These are phyloP conservation scores for Ichneumoninae sp. DNA, from an alignment of 2,888 invertebrate species.

Conservation along the genomic window DNA sequence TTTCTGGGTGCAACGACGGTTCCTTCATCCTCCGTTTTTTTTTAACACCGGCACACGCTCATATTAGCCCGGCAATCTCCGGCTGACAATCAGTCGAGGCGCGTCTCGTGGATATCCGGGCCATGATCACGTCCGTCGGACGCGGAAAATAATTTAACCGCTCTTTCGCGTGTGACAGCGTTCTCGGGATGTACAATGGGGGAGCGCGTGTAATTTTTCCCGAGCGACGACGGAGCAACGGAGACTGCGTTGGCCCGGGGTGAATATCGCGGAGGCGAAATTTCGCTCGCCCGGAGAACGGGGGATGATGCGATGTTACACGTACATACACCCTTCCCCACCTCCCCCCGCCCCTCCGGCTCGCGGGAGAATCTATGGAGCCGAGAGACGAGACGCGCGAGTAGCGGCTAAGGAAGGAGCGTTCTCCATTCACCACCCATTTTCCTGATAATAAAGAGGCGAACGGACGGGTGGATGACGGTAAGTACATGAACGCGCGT, in stretches of 20 bases:
- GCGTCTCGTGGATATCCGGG: neutral
- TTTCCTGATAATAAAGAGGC: conserved; percentile 72
- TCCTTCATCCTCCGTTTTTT: neutral
- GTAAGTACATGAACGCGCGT: conserved; percentile 69
- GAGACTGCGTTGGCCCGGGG: conserved; percentile 33
- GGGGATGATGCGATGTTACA: conserved; percentile 31
- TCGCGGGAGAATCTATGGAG: neutral
- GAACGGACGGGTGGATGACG: conserved; percentile 71
- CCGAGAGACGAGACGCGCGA: conserved; percentile 25
- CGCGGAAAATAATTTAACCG: conserved; percentile 6
- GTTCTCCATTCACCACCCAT: conserved; percentile 65
- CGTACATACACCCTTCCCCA: neutral
- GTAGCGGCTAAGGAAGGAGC: conserved; percentile 32
- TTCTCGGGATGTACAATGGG: conserved; percentile 26
- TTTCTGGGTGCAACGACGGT: neutral
- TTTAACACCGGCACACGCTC: neutral
- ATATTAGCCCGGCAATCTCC: neutral
- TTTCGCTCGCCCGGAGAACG: conserved; percentile 55
- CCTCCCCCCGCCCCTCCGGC: neutral
- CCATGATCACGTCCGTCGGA: conserved; percentile 4
- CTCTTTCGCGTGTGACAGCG: neutral
- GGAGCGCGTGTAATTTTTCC: conserved; percentile 11
- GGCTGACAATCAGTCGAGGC: neutral
- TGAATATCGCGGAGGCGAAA: conserved; percentile 48
- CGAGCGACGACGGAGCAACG: neutral